Conservation (phyloP, 1,140 invertebrate species). For the Cepaea nemoralis region DNA sequence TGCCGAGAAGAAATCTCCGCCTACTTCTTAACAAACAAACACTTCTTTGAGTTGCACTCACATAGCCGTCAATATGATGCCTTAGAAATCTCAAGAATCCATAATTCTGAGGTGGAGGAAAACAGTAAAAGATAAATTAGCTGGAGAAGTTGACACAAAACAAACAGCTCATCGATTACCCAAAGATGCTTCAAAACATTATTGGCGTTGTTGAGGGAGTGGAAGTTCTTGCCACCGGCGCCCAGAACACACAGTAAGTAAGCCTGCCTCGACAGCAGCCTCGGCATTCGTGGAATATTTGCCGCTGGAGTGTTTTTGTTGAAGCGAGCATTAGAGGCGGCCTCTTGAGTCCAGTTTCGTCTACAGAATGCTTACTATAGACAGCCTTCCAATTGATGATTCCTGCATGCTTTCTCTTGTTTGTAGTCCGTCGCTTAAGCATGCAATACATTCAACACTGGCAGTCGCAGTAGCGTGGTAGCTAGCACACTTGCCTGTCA, state of each 20-base stretch:
- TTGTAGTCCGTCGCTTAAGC: too few relatives aligned
- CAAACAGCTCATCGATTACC: conserved; percentile 16
- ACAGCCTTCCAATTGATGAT: background rate
- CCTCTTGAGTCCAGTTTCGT: background rate
- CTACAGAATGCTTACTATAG: background rate
- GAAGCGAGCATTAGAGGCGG: background rate
- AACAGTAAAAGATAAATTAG: conserved; percentile 12
- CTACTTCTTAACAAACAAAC: conserved; percentile 15
- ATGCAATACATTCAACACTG: too few relatives aligned
- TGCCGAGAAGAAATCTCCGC: too few relatives aligned
- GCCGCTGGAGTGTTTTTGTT: background rate
- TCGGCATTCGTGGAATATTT: background rate
- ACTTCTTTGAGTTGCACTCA: background rate
- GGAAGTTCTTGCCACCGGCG: background rate
- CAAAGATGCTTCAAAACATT: conserved; percentile 10
- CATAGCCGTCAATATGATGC: background rate
- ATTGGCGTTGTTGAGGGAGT: background rate
- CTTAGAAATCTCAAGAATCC: background rate
- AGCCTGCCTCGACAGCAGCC: background rate
- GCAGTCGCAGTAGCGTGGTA: too few relatives aligned
- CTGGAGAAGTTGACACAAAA: background rate
- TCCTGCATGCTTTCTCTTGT: background rate
- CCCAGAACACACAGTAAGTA: background rate
- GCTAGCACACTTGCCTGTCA: too few relatives aligned
- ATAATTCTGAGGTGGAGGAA: background rate